These are phyloP conservation scores for Celastrina argiolus DNA, from an alignment of 2,888 invertebrate species.

Conservation along the genomic window DNA sequence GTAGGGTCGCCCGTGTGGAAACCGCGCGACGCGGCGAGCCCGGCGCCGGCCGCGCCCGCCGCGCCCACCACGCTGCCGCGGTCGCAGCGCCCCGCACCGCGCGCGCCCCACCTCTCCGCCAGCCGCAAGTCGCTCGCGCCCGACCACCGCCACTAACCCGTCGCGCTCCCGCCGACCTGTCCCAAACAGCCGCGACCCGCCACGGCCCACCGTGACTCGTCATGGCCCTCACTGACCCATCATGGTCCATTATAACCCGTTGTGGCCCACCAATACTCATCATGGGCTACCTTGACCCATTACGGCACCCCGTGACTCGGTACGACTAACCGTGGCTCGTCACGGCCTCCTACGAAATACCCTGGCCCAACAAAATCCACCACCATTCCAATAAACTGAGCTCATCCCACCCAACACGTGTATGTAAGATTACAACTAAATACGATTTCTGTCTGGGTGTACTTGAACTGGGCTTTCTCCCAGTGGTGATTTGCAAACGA, in stretches of 20 bases:
- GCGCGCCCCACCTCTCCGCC: conserved; percentile 68
- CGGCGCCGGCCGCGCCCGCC: conserved; percentile 41
- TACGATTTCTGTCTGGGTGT: not conserved
- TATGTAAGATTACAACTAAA: not conserved
- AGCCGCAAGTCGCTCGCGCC: conserved; percentile 76
- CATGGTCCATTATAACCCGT: not conserved
- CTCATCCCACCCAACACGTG: not conserved
- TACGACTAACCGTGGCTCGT: not conserved
- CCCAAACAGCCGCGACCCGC: no score
- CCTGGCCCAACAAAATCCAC: no score
- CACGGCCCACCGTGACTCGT: not conserved
- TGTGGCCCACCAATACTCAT: not conserved
- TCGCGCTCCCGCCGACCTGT: conserved; percentile 16
- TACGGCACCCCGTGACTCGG: not conserved
- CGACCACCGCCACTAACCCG: conserved; percentile 64
- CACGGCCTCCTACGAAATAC: not conserved
- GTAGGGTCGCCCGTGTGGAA: conserved; percentile 99
- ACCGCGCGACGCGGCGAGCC: conserved; percentile 88
- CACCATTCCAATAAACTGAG: no score
- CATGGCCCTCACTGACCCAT: not conserved
- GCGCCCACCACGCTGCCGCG: conserved; percentile 68
- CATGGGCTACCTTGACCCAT: not conserved
- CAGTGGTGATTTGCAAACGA: conserved; percentile 14
- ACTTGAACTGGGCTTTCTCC: not conserved
- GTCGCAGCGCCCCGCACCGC: conserved; percentile 68